These are phyloP conservation scores for Gnathonemus longibarbis DNA, from an alignment of 2,113 vertebrate genomes.

Conservation along the genomic window DNA sequence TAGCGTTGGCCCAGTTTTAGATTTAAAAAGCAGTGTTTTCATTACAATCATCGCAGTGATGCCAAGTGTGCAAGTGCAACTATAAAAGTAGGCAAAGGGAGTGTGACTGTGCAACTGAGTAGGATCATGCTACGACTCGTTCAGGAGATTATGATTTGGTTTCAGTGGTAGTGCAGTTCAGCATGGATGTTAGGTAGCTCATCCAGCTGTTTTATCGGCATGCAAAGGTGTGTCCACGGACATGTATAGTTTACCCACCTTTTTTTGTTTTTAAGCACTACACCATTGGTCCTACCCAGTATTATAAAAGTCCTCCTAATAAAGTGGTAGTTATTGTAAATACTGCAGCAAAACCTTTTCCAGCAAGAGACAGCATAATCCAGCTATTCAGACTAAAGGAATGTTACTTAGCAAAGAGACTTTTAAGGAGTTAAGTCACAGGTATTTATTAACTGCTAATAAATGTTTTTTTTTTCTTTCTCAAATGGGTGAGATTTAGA, in stretches of 20 bases:
- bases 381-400: neutral
- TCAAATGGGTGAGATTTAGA: neutral
- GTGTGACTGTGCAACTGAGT: neutral
- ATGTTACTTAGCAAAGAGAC: neutral
- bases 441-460: neutral
- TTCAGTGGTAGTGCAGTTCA: neutral
- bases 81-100: neutral
- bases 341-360: neutral
- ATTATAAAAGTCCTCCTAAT: neutral
- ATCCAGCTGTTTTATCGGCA: neutral
- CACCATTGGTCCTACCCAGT: neutral
- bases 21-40: too few species aligned
- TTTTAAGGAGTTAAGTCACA: neutral
- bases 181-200: neutral
- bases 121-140: neutral
- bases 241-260: neutral
- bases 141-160: neutral
- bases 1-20: too few species aligned
- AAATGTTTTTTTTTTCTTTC: neutral
- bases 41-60: neutral
- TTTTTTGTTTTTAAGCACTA: neutral
- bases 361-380: neutral
- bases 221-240: neutral
- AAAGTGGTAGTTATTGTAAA: neutral
- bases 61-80: neutral